Evolutionary conservation across 1,140 invertebrate genomes (phyloP), one percentile per base, ranked within the genome.

Genomic region (Drosophila dunni): DNA sequence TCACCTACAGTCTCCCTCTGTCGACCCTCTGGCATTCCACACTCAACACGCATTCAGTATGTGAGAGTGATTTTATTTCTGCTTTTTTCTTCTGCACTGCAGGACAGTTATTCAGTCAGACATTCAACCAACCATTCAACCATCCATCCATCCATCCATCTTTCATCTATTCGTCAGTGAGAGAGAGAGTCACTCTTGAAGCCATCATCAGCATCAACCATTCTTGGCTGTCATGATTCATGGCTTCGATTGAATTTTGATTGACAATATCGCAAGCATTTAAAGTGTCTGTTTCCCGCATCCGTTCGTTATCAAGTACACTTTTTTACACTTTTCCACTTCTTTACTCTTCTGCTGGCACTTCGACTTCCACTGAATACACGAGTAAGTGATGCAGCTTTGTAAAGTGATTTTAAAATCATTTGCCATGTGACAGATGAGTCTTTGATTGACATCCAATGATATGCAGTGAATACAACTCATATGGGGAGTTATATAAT

Each of bases 181-280:
- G 79, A 89, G 69, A 51, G 56, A 63, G 79, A 75, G 74, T 38
- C 63, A 45, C 78, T 78, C 70, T 75, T 66, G 82, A 68, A 70
- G 82, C 76, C 79, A 75, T 70, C 67, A 88, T 82, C 82, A 86
- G 81, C 81, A 83, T 75, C 24, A 81, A 79, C 72, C 79, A 79
- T 76, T 48, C 65, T 67, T 46, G 53, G 40, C 71, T 57, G 81
- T 60, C 77, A 89, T 88, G 84, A 88, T 89, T 89, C 84, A 88
- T 88, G 84, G 81, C 75, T 81, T 78, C 89, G 84, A 91, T 91
- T 91, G 90, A 91, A 86, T 91, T 91, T 91, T 91, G 90, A 91
- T 91, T 91, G 90, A 91, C 90, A 91, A 91, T 91, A 91, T 91
- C 85, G 90, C 90, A 90, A 81, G 88, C 90, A 79, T 91, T 91